A percentile compares a stretch with the other conserved stretches of the same genome.
Conservation (phyloP, 1,140 invertebrate species). For the Dolichoris vasculosae region DNA sequence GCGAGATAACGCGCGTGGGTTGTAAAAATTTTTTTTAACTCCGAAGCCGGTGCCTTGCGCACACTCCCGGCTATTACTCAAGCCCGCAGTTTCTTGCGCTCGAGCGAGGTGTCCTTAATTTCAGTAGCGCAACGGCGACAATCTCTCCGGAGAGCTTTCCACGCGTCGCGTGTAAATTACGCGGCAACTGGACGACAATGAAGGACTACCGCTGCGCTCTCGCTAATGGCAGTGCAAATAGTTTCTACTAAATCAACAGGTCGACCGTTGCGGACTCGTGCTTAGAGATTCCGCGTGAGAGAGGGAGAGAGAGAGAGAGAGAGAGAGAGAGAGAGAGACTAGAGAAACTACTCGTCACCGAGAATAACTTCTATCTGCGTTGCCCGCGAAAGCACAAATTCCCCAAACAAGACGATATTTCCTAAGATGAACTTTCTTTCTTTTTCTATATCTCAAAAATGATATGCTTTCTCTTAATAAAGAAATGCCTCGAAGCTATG, state of each 20-base stretch:
- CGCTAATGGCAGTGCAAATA: conserved; percentile 70
- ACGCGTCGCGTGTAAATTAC: conserved; percentile 29
- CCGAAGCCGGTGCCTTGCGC: too few species aligned
- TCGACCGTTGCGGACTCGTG: conserved; percentile 45
- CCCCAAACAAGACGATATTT: conserved; percentile 66
- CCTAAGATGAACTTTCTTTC: conserved; percentile 48
- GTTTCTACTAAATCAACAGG: conserved; percentile 72
- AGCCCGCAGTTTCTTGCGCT: background rate
- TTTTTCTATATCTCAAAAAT: background rate
- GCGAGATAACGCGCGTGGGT: conserved; percentile 19
- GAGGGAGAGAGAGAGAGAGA: background rate
- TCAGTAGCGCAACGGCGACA: conserved; percentile 13
- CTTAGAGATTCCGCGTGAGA: conserved; percentile 52
- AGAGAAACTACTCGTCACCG: background rate
- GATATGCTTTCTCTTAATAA: background rate
- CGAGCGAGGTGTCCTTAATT: conserved; percentile 30
- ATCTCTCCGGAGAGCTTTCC: too few species aligned
- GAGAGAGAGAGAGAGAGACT: background rate
- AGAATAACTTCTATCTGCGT: background rate
- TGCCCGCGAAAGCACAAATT: conserved; percentile 69
- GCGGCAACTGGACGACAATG: conserved; percentile 45
- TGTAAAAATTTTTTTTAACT: background rate
- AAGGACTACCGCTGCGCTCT: conserved; percentile 52
- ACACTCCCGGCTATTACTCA: conserved; percentile 13
- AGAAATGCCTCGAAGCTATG: background rate